Evolutionary conservation across 2,888 invertebrate genomes (phyloP), one percentile per base, ranked within the genome.

Genomic region (Panopea generosa): DNA sequence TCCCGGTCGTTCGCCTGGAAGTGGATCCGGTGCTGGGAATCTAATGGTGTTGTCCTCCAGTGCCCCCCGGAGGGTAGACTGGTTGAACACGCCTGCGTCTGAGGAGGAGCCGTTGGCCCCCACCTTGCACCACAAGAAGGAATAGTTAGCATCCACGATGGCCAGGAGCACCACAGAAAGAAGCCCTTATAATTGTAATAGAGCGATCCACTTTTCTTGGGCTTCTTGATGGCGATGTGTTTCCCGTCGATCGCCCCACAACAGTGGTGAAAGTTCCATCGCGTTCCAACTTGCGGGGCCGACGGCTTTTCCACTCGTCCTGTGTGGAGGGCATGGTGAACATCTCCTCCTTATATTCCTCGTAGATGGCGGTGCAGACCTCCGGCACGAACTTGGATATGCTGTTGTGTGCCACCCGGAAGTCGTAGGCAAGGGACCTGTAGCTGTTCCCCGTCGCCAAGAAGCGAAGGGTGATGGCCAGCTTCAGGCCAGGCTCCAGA

Each of bases 341-440:
- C 50, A 50, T 20, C 40, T 59, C 59, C 7, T 49, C 59, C 49
- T 40, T 18, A 57, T 67, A 67, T 16, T 67, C 38, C 20, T 57
- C 66, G 16, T 49, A 49, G 22, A 67, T 67, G 50, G 57, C 67
- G 29, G 40, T 4, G 20, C 59, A 67, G 22, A 67, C 50, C 52
- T 67, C 50, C 16, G 67, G 59, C n/a, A 59, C 52, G 20, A 67
- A 26, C 40, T 29, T 18, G 27, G 40, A 59, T 43, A 52, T 67
- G 57, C 50, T 59, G 59, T 59, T 67, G 50, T 59, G 50, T 27
- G 67, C 38, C 38, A 67, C 67, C 40, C 59, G 57, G 22, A 67
- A 67, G 14, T 18, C 43, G 49, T 45, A 66, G 18, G 56, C 29
- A 7, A 66, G 57, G 20, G 18, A 47, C 18, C 24, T 52, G 52